A percentile compares a stretch with the other conserved stretches of the same genome.
These are phyloP conservation scores for Vombatus ursinus DNA, from an alignment of 2,113 vertebrate genomes.

Conservation along the genomic window DNA sequence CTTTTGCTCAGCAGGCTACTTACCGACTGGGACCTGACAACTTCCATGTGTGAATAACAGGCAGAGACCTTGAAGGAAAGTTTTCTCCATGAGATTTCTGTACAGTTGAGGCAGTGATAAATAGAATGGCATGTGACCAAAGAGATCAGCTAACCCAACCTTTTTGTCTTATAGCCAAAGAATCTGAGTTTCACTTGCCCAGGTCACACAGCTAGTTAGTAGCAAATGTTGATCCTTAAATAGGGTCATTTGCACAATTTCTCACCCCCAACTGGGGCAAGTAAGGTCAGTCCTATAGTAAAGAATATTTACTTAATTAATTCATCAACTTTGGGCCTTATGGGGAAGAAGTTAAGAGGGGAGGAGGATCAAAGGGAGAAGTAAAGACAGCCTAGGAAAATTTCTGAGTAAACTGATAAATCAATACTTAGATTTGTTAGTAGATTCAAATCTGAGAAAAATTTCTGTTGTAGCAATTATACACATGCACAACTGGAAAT, in stretches of 20 bases:
- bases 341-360: neutral
- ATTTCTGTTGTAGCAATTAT: neutral
- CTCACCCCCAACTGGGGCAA: neutral
- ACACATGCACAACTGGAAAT: neutral
- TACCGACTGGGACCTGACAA: neutral
- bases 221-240: neutral
- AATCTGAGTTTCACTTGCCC: neutral
- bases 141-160: neutral
- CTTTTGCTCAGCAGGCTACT: neutral
- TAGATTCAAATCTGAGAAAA: neutral
- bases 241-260: neutral
- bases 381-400: neutral
- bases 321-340: neutral
- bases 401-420: neutral
- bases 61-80: neutral
- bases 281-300: neutral
- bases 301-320: neutral
- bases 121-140: neutral
- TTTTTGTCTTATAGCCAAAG: neutral
- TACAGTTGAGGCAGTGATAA: neutral
- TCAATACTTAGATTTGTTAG: neutral
- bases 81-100: neutral
- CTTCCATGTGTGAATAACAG: neutral
- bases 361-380: neutral
- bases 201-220: neutral